Evolutionary conservation across 2,113 vertebrate genomes (phyloP).

Genomic region (Oplegnathus fasciatus): DNA sequence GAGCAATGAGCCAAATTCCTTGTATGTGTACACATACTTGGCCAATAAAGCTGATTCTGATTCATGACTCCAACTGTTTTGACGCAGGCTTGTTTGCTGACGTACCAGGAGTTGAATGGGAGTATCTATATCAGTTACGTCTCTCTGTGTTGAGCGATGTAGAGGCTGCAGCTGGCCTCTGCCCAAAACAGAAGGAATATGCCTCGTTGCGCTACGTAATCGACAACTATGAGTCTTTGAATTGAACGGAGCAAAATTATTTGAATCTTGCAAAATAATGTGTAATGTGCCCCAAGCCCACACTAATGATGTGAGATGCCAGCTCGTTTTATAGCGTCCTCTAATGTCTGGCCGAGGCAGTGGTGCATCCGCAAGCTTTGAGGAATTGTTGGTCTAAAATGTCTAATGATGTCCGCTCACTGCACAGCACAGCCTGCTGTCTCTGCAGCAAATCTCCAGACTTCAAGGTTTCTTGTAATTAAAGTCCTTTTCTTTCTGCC

Average conservation of each 20-base stretch:
- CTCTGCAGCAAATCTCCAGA: neutral
- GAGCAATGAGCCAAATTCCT: no score
- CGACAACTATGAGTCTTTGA: neutral
- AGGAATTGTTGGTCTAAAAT: constrained; percentile 10
- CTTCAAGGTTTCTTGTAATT: neutral
- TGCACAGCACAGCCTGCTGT: neutral
- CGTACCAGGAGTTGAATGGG: neutral
- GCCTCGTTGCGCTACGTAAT: neutral
- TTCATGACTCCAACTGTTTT: neutral
- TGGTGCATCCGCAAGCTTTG: neutral
- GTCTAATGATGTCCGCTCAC: neutral
- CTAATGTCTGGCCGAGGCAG: neutral
- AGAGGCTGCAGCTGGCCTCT: neutral
- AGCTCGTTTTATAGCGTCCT: neutral
- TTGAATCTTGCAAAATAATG: neutral
- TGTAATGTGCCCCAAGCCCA: neutral
- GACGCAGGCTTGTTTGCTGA: neutral
- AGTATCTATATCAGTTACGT: neutral
- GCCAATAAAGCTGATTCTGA: neutral
- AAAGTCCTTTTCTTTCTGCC: neutral
- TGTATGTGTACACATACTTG: no score
- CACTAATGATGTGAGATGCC: neutral
- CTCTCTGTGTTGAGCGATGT: neutral
- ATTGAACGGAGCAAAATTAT: neutral
- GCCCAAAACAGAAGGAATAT: neutral